Conservation (phyloP, 2,113 vertebrate species). For the Daphoenositta chrysoptera region DNA sequence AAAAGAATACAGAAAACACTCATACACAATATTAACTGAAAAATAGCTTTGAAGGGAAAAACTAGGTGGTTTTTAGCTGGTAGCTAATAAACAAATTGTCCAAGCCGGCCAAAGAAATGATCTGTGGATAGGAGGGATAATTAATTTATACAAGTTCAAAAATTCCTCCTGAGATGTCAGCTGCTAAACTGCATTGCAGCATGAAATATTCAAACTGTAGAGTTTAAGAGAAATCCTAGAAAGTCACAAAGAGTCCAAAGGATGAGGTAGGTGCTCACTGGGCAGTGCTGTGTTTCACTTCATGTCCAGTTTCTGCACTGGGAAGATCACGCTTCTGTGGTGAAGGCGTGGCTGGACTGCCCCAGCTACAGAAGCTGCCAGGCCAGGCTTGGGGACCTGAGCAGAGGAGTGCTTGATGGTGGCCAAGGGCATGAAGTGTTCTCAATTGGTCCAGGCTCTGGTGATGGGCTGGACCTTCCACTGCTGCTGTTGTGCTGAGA, state of each 20-base stretch:
- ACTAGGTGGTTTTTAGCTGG: not conserved
- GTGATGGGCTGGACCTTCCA: not conserved
- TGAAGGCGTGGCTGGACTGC: not conserved
- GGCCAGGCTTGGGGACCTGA: not conserved
- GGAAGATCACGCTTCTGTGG: not conserved
- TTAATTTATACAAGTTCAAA: not conserved
- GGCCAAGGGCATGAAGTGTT: not conserved
- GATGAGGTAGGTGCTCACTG: not conserved
- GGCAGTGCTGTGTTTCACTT: not conserved
- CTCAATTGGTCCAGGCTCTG: not conserved
- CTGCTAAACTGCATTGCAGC: not conserved
- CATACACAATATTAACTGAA: not conserved
- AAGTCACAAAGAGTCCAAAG: not conserved
- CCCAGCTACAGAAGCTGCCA: not conserved
- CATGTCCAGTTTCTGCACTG: not conserved
- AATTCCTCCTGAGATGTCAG: not conserved
- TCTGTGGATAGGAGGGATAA: not conserved
- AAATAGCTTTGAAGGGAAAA: not conserved
- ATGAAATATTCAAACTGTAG: not conserved
- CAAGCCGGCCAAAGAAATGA: not conserved
- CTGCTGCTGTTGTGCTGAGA: not conserved
- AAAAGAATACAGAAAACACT: not conserved
- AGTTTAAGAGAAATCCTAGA: not conserved
- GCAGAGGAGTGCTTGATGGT: not conserved
- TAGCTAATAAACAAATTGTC: not conserved